These are phyloP conservation scores for Martes martes DNA, from an alignment of 2,113 vertebrate species.

Conservation along the genomic window DNA sequence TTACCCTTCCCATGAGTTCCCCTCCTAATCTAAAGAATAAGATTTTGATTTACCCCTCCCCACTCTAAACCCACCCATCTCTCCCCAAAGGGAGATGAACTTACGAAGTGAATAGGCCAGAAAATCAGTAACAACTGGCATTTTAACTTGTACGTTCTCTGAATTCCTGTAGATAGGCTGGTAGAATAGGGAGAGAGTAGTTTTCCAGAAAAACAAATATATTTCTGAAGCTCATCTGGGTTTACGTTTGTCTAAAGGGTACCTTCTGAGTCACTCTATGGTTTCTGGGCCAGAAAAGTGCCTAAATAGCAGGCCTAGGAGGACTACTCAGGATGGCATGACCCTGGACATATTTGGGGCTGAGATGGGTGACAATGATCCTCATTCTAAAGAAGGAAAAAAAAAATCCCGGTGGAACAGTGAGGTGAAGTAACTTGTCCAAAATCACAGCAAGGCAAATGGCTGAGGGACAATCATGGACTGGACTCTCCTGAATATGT, in stretches of 20 bases:
- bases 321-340: not conserved
- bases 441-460: conserved; percentile 31
- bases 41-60: not conserved
- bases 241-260: not conserved
- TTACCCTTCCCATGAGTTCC: not conserved
- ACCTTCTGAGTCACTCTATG: not conserved
- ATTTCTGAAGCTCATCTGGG: not conserved
- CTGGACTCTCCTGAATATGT: not conserved
- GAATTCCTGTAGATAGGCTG: not conserved
- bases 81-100: not conserved
- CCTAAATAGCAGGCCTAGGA: not conserved
- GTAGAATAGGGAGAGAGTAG: not conserved
- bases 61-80: not conserved
- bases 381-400: not conserved
- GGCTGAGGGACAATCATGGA: not conserved
- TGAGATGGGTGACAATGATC: not conserved
- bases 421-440: not conserved
- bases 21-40: not conserved
- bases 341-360: not conserved
- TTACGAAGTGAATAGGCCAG: not conserved
- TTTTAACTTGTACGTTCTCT: conserved; percentile 4
- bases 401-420: not conserved
- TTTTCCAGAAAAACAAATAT: not conserved
- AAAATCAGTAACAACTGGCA: conserved; percentile 29
- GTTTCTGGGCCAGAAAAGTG: not conserved